Evolutionary conservation across 2,888 invertebrate species (phyloP).

Genomic region (Chloromyia formosa): DNA sequence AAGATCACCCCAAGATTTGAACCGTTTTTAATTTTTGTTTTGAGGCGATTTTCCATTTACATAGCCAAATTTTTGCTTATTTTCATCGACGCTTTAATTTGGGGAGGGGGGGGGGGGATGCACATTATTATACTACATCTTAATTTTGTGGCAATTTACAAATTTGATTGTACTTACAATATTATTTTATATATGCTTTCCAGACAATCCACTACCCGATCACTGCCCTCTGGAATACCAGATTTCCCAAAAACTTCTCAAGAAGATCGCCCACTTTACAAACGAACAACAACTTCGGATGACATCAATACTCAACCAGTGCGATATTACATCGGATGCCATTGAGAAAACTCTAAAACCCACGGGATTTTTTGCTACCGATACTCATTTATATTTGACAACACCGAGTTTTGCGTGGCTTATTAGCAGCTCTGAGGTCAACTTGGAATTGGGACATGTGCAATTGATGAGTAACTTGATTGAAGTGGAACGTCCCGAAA

Average conservation of each 20-base stretch:
- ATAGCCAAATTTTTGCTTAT: too few relatives aligned
- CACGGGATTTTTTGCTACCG: constrained; percentile 60
- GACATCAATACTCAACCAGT: constrained; percentile 64
- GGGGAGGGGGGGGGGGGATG: too few relatives aligned
- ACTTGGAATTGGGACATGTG: constrained; percentile 57
- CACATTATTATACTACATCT: too few relatives aligned
- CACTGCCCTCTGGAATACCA: constrained; percentile 61
- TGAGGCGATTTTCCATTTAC: too few relatives aligned
- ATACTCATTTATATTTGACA: constrained; percentile 64
- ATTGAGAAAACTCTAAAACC: constrained; percentile 55
- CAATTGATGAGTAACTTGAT: constrained; percentile 68
- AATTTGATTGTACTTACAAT: too few relatives aligned
- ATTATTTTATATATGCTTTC: constrained; percentile 30
- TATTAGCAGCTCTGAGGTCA: constrained; percentile 55
- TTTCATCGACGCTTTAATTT: too few relatives aligned
- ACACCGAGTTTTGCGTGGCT: constrained; percentile 66
- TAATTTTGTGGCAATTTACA: too few relatives aligned
- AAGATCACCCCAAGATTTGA: too few relatives aligned
- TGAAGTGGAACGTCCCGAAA: constrained; percentile 63
- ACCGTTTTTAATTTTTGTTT: too few relatives aligned
- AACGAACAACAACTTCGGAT: constrained; percentile 61
- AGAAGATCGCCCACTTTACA: constrained; percentile 55
- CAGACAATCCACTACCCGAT: constrained; percentile 63
- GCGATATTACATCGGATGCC: constrained; percentile 59
- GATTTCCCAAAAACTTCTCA: constrained; percentile 60